Evolutionary conservation across 2,888 invertebrate species (phyloP).

Genomic region (Latrodectus hesperus): DNA sequence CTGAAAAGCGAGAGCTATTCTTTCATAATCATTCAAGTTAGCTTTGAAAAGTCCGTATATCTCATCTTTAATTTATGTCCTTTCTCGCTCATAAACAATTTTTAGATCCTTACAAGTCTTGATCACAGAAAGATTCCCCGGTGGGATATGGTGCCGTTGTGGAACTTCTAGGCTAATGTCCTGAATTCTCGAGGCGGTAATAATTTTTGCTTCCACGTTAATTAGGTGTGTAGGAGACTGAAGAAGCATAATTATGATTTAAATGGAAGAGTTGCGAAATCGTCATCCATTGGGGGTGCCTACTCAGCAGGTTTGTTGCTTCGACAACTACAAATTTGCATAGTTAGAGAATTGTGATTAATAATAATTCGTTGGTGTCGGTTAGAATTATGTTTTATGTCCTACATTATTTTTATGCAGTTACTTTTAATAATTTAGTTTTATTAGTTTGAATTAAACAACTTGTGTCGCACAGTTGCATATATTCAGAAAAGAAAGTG

Average conservation of each 20-base stretch:
- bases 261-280: constrained; percentile 12
- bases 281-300: neutral
- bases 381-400: no score
- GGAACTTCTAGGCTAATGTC: constrained; percentile 18
- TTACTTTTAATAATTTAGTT: no score
- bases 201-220: neutral
- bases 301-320: neutral
- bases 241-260: constrained; percentile 41
- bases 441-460: no score
- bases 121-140: constrained; percentile 1
- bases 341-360: no score
- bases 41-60: constrained; percentile 4
- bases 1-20: neutral
- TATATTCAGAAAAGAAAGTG: no score
- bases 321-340: neutral
- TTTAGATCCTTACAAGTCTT: neutral
- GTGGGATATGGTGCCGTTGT: constrained; percentile 10
- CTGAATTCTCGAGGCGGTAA: neutral
- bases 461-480: no score
- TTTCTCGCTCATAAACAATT: neutral
- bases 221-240: constrained; percentile 23
- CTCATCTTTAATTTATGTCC: neutral
- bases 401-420: no score
- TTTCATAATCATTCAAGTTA: constrained; percentile 1
- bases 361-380: no score